Conservation (phyloP, 1,140 invertebrate species). For the Drosophila tani region DNA sequence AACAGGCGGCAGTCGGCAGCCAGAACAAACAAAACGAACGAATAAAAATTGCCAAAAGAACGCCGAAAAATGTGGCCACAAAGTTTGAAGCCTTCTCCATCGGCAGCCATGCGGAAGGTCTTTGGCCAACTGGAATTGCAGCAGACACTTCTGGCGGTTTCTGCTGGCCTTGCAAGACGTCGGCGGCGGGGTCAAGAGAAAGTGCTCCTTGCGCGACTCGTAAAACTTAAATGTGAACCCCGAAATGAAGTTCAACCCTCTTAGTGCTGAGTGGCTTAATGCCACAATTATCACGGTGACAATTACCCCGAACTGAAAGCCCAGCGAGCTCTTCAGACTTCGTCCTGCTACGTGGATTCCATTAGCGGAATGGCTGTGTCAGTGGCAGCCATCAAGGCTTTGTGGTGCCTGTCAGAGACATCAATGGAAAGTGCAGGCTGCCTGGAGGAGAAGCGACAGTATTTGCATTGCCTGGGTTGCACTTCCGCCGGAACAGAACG, state of each 20-base stretch:
- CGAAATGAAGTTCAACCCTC: slow-evolving; percentile 17
- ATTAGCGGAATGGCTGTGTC: slow-evolving; percentile 43
- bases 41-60: slow-evolving; percentile 43
- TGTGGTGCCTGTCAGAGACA: slow-evolving; percentile 48
- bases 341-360: slow-evolving; percentile 20
- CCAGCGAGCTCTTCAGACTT: neutral
- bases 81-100: neutral
- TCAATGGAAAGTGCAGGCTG: slow-evolving; percentile 47
- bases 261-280: slow-evolving; percentile 65
- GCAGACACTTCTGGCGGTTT: slow-evolving; percentile 45
- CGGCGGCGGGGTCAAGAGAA: too few relatives aligned
- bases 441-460: neutral
- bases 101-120: slow-evolving; percentile 38
- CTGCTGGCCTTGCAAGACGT: slow-evolving; percentile 63
- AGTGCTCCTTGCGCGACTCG: slow-evolving; percentile 12
- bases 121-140: slow-evolving; percentile 49
- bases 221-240: slow-evolving; percentile 42
- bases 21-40: slow-evolving; percentile 11
- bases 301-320: slow-evolving; percentile 36
- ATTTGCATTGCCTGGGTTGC: slow-evolving; percentile 43
- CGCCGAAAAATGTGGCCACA: slow-evolving; percentile 54
- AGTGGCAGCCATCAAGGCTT: slow-evolving; percentile 35
- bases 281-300: slow-evolving; percentile 51
- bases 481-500: slow-evolving; percentile 39
- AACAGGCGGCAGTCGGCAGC: neutral